These are phyloP conservation scores for Muntiacus reevesi DNA, from an alignment of 2,113 vertebrate species.

Conservation along the genomic window DNA sequence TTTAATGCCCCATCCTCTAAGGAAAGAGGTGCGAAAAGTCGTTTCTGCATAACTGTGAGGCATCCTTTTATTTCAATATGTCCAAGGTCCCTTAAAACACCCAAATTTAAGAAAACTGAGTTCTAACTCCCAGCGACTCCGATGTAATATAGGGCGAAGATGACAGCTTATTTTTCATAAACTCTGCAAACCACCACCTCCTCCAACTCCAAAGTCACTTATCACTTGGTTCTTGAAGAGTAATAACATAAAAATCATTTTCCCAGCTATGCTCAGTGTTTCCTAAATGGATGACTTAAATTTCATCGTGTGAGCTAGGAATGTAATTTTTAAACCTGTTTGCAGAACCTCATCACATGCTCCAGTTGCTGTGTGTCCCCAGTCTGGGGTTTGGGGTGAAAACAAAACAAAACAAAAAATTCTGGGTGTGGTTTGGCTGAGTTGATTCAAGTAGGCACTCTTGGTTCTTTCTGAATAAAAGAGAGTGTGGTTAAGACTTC, in stretches of 20 bases:
- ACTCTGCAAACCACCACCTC: conserved; percentile 43
- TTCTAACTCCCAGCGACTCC: background rate
- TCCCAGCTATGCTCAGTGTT: background rate
- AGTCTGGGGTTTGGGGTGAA: background rate
- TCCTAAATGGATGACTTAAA: conserved; percentile 28
- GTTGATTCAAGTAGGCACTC: background rate
- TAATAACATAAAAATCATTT: conserved; percentile 44
- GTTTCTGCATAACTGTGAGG: conserved; percentile 48
- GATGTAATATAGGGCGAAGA: conserved; percentile 22
- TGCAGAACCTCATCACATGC: background rate
- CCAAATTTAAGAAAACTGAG: conserved; percentile 28
- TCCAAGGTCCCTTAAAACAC: conserved; percentile 24
- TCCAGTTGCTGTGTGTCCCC: background rate
- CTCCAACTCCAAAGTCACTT: conserved; percentile 30
- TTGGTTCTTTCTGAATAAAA: background rate
- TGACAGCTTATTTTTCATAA: conserved; percentile 58
- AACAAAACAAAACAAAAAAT: background rate
- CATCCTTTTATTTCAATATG: conserved; percentile 53
- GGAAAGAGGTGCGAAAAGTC: conserved; percentile 56
- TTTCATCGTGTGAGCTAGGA: conserved; percentile 37
- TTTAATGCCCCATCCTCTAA: conserved; percentile 29
- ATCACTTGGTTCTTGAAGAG: conserved; percentile 56
- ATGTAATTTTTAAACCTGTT: conserved; percentile 61
- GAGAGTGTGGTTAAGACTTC: background rate
- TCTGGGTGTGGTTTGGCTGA: background rate